phyloP scores from a whole-genome alignment of 1,140 invertebrate genomes.

The Aporrectodea caliginosa region DNA sequence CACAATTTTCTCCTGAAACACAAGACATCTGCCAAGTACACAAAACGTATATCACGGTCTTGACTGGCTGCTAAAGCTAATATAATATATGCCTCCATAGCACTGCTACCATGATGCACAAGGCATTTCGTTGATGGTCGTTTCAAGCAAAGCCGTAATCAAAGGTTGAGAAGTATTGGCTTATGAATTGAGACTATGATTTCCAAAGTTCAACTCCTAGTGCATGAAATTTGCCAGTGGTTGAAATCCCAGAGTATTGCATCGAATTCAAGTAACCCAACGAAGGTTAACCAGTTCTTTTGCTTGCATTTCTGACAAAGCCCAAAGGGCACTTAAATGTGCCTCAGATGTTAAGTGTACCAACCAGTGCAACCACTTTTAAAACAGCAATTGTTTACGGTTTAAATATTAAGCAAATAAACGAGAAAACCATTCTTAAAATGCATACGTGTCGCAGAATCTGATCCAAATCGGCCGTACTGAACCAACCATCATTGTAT shows the following conservation, averaged over 20 bases:
- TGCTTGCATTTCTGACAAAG: too few relatives aligned
- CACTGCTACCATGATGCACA: background rate
- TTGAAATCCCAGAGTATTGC: too few relatives aligned
- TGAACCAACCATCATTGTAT: conserved; percentile 73
- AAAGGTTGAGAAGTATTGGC: background rate
- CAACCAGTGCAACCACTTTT: background rate
- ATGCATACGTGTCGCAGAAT: conserved; percentile 63
- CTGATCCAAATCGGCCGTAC: conserved; percentile 70
- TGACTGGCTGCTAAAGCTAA: too few relatives aligned
- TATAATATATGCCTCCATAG: background rate
- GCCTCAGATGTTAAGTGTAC: background rate
- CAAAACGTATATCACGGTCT: background rate
- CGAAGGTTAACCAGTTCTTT: too few relatives aligned
- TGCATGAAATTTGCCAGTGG: too few relatives aligned
- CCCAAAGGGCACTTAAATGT: too few relatives aligned
- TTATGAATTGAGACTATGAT: background rate
- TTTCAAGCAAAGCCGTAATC: background rate
- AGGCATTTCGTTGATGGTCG: background rate
- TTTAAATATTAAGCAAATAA: too few relatives aligned
- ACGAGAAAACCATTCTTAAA: too few relatives aligned
- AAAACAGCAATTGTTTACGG: background rate
- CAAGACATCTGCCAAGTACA: conserved; percentile 30
- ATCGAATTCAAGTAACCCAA: too few relatives aligned
- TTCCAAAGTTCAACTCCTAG: too few relatives aligned
- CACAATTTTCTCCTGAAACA: conserved; percentile 64